phyloP scores from a whole-genome alignment of 1,140 invertebrate species.

The Drosophila sp. region DNA sequence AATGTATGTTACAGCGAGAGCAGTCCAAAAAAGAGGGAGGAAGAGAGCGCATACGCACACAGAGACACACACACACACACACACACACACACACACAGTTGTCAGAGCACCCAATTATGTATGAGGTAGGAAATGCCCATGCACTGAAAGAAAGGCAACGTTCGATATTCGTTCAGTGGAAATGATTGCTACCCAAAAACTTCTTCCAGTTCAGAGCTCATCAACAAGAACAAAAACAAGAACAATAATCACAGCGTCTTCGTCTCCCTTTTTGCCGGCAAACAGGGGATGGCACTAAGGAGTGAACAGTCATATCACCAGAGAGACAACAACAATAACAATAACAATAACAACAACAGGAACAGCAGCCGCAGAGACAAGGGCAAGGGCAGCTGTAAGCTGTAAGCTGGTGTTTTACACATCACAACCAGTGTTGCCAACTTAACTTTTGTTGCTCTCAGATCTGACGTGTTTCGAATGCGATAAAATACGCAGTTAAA shows the following conservation, averaged over 20 bases:
- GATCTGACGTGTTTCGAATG: no score
- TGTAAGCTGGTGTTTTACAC: conserved; percentile 18
- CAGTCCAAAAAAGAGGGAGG: conserved; percentile 13
- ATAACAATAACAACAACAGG: conserved; percentile 13
- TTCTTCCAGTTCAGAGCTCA: conserved; percentile 17
- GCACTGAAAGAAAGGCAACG: conserved; percentile 14
- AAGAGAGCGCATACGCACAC: conserved; percentile 19
- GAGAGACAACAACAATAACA: conserved; percentile 2
- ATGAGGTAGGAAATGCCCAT: conserved; percentile 35
- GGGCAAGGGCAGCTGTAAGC: conserved; percentile 39
- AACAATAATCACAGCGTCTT: not conserved
- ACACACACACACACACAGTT: not conserved
- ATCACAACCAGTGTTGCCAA: not conserved
- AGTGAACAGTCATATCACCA: not conserved
- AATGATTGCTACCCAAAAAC: conserved; percentile 14
- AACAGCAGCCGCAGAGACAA: conserved; percentile 19
- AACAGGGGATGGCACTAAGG: conserved; percentile 15
- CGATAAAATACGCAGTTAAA: no score
- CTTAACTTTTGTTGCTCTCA: no score
- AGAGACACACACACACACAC: conserved; percentile 12
- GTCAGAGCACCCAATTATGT: conserved; percentile 28
- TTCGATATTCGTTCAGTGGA: conserved; percentile 21
- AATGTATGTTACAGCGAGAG: not conserved
- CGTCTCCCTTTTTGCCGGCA: not conserved
- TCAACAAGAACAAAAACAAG: not conserved